Evolutionary conservation across 2,113 vertebrate species (phyloP).

Genomic region (Hydrochoerus hydrochaeris): DNA sequence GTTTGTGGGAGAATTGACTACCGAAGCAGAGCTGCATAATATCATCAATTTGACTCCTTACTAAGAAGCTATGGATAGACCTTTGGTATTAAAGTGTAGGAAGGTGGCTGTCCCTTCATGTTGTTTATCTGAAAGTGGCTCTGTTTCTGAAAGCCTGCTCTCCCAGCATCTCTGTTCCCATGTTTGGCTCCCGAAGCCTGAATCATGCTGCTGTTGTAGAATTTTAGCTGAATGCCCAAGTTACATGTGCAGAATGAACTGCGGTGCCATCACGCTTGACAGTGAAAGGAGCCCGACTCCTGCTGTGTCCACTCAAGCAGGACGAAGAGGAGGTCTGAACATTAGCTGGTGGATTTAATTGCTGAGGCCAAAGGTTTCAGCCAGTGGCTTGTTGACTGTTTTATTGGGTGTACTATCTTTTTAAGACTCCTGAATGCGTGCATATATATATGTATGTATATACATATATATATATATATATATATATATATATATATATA

Average conservation of each 20-base stretch:
- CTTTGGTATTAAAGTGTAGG: not conserved
- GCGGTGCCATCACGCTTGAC: not conserved
- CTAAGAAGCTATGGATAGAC: not conserved
- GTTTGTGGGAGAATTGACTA: not conserved
- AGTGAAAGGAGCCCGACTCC: not conserved
- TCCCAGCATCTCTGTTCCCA: not conserved
- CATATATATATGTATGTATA: not conserved
- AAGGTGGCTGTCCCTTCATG: not conserved
- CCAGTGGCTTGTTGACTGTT: not conserved
- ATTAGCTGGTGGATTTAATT: not conserved
- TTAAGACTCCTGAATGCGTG: not conserved
- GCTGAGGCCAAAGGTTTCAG: not conserved
- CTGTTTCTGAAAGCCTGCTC: not conserved
- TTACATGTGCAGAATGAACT: not conserved
- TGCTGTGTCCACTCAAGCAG: not conserved
- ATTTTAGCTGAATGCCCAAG: not conserved
- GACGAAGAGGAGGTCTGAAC: not conserved
- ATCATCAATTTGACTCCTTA: not conserved
- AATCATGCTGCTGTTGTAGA: fast-evolving
- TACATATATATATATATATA: no score
- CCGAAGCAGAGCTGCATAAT: not conserved
- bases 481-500: not conserved
- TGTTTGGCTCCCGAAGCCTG: not conserved
- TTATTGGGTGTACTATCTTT: not conserved
- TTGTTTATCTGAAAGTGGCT: not conserved